These are phyloP conservation scores for Ameiurus melas DNA, from an alignment of 2,113 vertebrate genomes.

Conservation along the genomic window DNA sequence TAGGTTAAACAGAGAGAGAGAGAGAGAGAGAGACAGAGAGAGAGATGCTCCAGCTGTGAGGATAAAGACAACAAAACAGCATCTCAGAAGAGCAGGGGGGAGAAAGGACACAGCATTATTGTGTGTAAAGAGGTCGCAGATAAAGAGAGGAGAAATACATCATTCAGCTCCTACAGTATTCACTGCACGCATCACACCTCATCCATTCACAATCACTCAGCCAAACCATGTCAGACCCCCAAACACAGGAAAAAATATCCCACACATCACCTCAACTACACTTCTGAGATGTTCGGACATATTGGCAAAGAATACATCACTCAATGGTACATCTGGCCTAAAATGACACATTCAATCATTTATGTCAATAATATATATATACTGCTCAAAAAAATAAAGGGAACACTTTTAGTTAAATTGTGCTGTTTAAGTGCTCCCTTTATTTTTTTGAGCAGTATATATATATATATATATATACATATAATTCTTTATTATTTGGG, in stretches of 20 bases:
- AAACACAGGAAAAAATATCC: neutral
- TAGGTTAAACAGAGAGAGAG: slow-evolving; percentile 67
- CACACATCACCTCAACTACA: neutral
- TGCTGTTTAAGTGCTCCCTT: too few relatives aligned
- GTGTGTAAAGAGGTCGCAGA: slow-evolving; percentile 62
- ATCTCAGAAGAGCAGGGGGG: slow-evolving; percentile 69
- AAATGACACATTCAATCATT: neutral
- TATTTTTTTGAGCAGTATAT: too few relatives aligned
- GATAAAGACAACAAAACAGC: slow-evolving; percentile 78
- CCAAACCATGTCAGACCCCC: neutral
- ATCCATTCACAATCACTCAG: slow-evolving; percentile 50
- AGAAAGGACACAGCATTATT: slow-evolving; percentile 68
- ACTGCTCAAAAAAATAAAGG: too few relatives aligned
- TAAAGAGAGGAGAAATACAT: slow-evolving; percentile 69
- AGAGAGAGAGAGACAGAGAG: slow-evolving; percentile 58
- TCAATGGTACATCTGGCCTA: too few relatives aligned
- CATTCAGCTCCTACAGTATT: slow-evolving; percentile 55
- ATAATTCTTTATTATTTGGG: too few relatives aligned
- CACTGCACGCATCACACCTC: slow-evolving; percentile 50
- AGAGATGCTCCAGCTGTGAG: slow-evolving; percentile 80
- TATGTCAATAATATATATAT: too few relatives aligned
- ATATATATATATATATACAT: too few relatives aligned
- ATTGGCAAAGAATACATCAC: neutral
- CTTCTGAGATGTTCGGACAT: neutral
- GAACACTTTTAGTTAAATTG: too few relatives aligned